Conservation (phyloP, 2,797 vertebrate genomes). For the Protosalanx chinensis region DNA sequence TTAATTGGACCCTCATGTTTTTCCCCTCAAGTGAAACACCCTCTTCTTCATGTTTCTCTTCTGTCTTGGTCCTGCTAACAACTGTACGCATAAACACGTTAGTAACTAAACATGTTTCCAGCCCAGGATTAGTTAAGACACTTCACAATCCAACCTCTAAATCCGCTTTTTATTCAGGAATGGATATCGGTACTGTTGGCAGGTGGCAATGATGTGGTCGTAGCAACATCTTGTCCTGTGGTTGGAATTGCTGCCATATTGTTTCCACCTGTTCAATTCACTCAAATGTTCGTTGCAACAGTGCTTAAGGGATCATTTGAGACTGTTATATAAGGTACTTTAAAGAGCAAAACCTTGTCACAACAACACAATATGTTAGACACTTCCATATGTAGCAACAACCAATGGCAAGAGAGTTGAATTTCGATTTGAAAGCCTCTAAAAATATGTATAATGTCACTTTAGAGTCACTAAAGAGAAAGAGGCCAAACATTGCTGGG, state of each 20-base stretch:
- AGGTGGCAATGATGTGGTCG: neutral
- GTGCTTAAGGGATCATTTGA: neutral
- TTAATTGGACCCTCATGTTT: conserved; percentile 34
- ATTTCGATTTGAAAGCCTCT: neutral
- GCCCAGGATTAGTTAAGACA: neutral
- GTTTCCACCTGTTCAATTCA: neutral
- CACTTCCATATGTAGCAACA: neutral
- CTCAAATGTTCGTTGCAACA: neutral
- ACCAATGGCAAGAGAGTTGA: neutral
- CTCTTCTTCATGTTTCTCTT: conserved; percentile 12
- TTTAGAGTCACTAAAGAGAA: neutral
- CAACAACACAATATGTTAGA: neutral
- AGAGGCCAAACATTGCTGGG: neutral
- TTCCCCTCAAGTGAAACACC: conserved; percentile 24
- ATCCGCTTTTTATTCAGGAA: neutral
- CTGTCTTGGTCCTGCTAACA: conserved; percentile 57
- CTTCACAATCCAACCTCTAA: neutral
- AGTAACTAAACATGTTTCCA: neutral
- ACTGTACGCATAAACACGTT: neutral
- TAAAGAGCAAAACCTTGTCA: neutral
- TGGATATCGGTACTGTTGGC: neutral
- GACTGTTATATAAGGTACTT: neutral
- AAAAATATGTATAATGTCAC: neutral
- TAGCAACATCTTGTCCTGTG: neutral
- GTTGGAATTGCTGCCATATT: neutral